Conservation (phyloP, 2,113 vertebrate genomes). For the Notarius lentiginosus region DNA sequence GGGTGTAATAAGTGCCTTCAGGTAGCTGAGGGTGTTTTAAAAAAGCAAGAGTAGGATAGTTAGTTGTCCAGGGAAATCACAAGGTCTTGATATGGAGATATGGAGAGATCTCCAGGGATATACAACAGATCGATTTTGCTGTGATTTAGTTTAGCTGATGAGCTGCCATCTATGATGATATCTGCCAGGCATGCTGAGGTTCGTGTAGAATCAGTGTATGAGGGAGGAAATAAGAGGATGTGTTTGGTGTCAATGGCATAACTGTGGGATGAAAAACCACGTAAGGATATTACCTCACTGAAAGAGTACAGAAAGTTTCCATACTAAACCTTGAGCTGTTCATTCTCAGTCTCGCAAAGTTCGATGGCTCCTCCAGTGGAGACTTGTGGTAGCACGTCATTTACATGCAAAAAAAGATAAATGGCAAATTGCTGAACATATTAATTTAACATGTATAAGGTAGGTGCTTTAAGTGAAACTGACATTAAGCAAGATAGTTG, state of each 20-base stretch:
- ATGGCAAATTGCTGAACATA: background rate
- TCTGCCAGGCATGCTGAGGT: background rate
- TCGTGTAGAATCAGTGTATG: background rate
- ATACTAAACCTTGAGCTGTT: background rate
- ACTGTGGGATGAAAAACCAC: background rate
- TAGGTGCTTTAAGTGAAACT: background rate
- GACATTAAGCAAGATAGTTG: background rate
- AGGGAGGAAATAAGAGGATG: background rate
- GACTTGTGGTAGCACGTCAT: background rate
- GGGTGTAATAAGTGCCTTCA: background rate
- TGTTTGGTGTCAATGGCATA: background rate
- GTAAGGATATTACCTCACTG: background rate
- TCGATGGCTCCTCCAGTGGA: constrained; percentile 28
- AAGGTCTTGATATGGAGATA: background rate
- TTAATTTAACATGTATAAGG: background rate
- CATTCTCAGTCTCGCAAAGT: background rate
- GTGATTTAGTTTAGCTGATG: background rate
- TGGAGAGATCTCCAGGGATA: background rate
- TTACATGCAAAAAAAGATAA: background rate
- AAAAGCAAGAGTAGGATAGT: background rate
- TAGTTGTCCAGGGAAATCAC: background rate
- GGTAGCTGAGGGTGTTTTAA: background rate
- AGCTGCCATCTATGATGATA: background rate
- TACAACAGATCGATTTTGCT: background rate
- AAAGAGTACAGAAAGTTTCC: background rate